Conservation (phyloP, 1,140 invertebrate species). For the Aphelinus atriplicis region DNA sequence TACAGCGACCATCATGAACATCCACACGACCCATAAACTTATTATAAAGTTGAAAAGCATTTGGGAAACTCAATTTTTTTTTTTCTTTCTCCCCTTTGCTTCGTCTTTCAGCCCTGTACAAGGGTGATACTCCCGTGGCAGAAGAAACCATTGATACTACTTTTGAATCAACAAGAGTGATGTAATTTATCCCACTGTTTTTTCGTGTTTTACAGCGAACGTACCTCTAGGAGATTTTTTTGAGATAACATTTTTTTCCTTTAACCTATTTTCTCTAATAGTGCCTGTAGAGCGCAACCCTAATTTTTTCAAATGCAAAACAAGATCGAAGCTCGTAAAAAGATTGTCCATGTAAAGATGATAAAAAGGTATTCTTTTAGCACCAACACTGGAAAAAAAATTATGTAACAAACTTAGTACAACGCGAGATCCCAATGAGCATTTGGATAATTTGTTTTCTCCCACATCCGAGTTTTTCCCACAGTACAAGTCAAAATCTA, state of each 20-base stretch:
- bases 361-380: too few relatives aligned
- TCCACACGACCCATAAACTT: neutral
- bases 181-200: too few relatives aligned
- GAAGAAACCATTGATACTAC: constrained; percentile 20
- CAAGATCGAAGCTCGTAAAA: too few relatives aligned
- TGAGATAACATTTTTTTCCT: constrained; percentile 14
- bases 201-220: too few relatives aligned
- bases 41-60: neutral
- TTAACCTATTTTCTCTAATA: constrained; percentile 12
- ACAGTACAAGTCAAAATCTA: constrained; percentile 20
- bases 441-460: constrained; percentile 22
- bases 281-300: constrained; percentile 29
- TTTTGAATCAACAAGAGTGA: too few relatives aligned
- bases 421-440: too few relatives aligned
- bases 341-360: too few relatives aligned
- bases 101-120: neutral
- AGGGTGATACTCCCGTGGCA: constrained; percentile 6
- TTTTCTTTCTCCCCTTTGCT: constrained; percentile 1
- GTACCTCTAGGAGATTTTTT: neutral
- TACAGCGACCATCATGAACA: neutral
- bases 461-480: constrained; percentile 35
- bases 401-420: too few relatives aligned
- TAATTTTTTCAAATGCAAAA: too few relatives aligned
- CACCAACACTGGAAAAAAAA: too few relatives aligned
- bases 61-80: neutral